A percentile compares a stretch with the other conserved stretches of the same genome.
Conservation (phyloP, 2,888 invertebrate species). For the Cephus nigrinus region DNA sequence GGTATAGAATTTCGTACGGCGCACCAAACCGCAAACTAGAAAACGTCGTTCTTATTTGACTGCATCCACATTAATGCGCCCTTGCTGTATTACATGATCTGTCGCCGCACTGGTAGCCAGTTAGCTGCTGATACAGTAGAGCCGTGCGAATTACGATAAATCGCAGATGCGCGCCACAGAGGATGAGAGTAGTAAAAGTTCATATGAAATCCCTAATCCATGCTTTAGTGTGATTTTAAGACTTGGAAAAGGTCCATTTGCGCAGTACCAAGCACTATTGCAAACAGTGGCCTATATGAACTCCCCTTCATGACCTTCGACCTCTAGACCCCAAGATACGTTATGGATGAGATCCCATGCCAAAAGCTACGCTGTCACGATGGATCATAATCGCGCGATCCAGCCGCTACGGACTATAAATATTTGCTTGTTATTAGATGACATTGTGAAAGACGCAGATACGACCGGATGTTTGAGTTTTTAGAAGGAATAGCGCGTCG, state of each 20-base stretch:
- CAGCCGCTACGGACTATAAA: neutral
- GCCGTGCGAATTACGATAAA: neutral
- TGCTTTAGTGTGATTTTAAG: neutral
- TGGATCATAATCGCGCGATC: neutral
- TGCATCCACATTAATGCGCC: neutral
- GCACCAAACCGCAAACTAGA: constrained; percentile 19
- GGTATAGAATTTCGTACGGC: constrained; percentile 21
- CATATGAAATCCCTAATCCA: neutral
- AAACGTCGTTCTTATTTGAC: constrained; percentile 6
- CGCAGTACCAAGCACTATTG: neutral
- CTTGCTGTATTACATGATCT: neutral
- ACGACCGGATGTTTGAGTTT: neutral
- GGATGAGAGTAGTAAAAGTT: neutral
- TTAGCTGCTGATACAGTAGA: neutral
- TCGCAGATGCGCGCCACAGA: neutral
- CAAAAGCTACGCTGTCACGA: neutral
- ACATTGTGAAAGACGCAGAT: neutral
- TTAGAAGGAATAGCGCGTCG: neutral
- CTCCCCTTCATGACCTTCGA: neutral
- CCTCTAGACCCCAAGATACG: neutral
- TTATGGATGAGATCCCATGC: neutral
- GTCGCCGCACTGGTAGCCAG: neutral
- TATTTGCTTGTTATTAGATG: neutral
- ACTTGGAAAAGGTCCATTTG: neutral
- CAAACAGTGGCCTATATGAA: neutral